Evolutionary conservation across 2,888 invertebrate species (phyloP), one percentile per base, ranked within the genome.

Genomic region (Tortricodes alternella): DNA sequence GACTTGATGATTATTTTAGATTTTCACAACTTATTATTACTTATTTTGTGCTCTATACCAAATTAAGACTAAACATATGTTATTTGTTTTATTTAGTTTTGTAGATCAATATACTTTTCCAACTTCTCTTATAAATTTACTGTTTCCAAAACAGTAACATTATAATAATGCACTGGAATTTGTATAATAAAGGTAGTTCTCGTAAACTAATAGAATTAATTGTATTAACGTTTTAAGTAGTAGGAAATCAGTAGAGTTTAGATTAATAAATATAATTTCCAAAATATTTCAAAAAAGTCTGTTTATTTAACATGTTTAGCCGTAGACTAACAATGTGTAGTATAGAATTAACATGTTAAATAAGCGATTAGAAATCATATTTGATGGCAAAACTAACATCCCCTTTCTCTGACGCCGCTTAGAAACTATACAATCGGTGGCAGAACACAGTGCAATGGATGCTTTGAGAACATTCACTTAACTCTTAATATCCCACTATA

Each of bases 291-390:
- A 75, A 86, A 85, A 77, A 79, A 76, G 89, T 89, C 83, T 90
- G 89, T 89, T 89, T 90, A 88, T 89, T 89, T 90, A 90, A 90
- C 90, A 90, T 90, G 89, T 89, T 85, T 89, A 90, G 90, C 75
- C 70, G 73, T 89, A 90, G 89, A 89, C 88, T 90, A 89, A 90
- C 89, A 86, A 81, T 82, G 76, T 80, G 85, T 90, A 90, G 90
- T 83, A 74, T 89, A 89, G 87, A 27, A 83, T 84, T 88, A 89
- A 88, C 85, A 81, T 77, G 73, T 73, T 73, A 72, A 76, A 74
- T 74, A 72, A 71, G 74, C 70, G 69, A 68, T 71, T 73, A 65
- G 63, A n/a, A n/a, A 72, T 75, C 68, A 66, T 68, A 57, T 72
- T 62, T 67, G 80, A 74, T 81, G 79, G 76, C 73, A 68, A 63